A percentile compares a stretch with the other conserved stretches of the same genome.
Conservation (phyloP, 1,140 invertebrate species). For the Colletes gigas region DNA sequence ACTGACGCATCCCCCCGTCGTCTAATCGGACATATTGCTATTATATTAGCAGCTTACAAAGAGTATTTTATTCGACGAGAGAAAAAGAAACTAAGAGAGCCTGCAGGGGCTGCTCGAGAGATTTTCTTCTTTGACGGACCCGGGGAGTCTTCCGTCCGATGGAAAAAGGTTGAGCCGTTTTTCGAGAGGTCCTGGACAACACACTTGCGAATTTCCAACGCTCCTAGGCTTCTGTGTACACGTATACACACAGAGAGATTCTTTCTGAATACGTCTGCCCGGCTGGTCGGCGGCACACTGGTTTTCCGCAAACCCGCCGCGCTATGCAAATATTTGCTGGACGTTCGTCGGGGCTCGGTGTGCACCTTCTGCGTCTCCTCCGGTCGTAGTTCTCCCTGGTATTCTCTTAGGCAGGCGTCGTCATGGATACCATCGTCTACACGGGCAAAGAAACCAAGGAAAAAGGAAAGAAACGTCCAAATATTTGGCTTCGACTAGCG, state of each 20-base stretch:
- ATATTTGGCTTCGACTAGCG: slow-evolving; percentile 60
- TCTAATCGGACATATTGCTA: no score
- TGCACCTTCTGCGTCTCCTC: slow-evolving; percentile 1
- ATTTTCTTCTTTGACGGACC: no score
- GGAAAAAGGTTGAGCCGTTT: slow-evolving; percentile 15
- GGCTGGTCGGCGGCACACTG: slow-evolving; percentile 37
- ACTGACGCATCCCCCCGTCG: no score
- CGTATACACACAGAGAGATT: slow-evolving; percentile 5
- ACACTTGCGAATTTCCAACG: slow-evolving; percentile 21
- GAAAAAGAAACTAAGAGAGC: no score
- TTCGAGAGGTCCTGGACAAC: slow-evolving; percentile 2
- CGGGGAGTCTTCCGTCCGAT: not conserved
- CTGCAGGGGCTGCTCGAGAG: no score
- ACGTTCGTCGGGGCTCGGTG: slow-evolving; percentile 44
- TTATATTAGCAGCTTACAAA: no score
- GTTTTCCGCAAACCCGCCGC: slow-evolving; percentile 55
- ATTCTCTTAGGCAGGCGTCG: slow-evolving; percentile 35
- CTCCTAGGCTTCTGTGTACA: not conserved
- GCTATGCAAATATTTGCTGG: slow-evolving; percentile 60
- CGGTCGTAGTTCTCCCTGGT: slow-evolving; percentile 11
- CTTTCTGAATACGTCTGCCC: slow-evolving; percentile 33
- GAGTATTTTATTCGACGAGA: no score
- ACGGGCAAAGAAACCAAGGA: not conserved
- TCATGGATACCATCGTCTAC: slow-evolving; percentile 40
- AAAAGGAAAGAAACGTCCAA: slow-evolving; percentile 52